These are phyloP conservation scores for Mormyrops boulengeri DNA, from an alignment of 2,797 vertebrate genomes.

Conservation along the genomic window DNA sequence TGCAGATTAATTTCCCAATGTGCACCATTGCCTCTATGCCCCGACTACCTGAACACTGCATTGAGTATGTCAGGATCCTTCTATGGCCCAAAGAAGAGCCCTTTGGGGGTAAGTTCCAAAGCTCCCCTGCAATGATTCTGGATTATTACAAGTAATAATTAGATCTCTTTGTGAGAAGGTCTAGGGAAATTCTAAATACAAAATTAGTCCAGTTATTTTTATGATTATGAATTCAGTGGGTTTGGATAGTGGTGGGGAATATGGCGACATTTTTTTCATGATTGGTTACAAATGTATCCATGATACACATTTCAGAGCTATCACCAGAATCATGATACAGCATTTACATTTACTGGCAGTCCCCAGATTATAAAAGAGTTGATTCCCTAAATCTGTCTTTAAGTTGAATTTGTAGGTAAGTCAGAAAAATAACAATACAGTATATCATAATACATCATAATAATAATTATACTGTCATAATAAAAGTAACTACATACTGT, in stretches of 20 bases:
- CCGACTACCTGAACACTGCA: slow-evolving; percentile 86
- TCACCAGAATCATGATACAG: neutral
- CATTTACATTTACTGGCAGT: neutral
- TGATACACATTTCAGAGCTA: neutral
- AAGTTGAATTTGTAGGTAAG: neutral
- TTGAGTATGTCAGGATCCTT: slow-evolving; percentile 81
- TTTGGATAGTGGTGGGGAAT: neutral
- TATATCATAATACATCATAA: neutral
- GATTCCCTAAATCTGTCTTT: neutral
- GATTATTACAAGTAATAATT: neutral
- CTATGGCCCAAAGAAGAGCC: slow-evolving; percentile 87
- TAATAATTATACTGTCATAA: neutral
- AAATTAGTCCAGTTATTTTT: neutral
- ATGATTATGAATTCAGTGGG: neutral
- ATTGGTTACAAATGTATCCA: neutral
- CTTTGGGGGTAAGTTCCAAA: slow-evolving; percentile 77
- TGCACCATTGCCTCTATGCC: slow-evolving; percentile 98
- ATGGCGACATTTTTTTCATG: neutral
- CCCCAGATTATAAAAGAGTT: neutral
- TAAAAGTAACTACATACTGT: neutral
- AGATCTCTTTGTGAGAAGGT: neutral
- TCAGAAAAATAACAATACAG: neutral
- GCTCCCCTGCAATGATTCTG: neutral
- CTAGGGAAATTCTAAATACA: neutral
- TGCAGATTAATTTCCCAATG: slow-evolving; percentile 94